phyloP scores from a whole-genome alignment of 2,113 vertebrate genomes.

The Gnathonemus echidnorhynchus region DNA sequence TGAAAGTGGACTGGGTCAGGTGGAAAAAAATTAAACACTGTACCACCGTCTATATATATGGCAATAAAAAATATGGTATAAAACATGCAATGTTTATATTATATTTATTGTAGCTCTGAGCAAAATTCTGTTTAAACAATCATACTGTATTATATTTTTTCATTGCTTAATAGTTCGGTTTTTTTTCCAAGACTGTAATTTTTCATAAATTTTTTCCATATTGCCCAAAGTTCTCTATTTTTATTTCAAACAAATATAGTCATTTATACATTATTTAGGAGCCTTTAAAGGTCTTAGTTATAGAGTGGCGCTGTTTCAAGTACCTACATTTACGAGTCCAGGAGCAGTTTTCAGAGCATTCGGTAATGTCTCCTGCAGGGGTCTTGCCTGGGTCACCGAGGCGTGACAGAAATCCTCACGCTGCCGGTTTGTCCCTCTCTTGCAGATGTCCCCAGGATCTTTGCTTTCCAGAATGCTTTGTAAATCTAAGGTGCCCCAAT shows the following conservation, averaged over 20 bases:
- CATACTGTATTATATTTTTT: background rate
- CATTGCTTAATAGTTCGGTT: background rate
- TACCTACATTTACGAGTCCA: background rate
- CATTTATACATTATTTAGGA: background rate
- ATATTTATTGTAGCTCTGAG: conserved; percentile 8
- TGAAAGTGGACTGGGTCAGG: conserved; percentile 23
- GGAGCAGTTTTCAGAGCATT: background rate
- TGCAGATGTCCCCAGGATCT: background rate
- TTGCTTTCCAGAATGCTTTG: background rate
- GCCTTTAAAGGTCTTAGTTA: background rate
- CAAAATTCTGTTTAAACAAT: background rate
- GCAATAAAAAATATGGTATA: background rate
- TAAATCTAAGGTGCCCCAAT: background rate
- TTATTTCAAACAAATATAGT: background rate
- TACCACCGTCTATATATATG: conserved; percentile 28
- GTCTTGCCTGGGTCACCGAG: background rate
- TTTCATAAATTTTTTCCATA: background rate
- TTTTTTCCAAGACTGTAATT: background rate
- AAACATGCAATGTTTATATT: background rate
- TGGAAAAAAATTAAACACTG: conserved; percentile 32
- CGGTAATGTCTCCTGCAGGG: background rate
- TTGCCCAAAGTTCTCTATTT: background rate
- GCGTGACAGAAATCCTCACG: background rate
- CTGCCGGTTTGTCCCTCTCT: background rate
- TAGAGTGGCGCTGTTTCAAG: background rate